Evolutionary conservation across 2,888 invertebrate species (phyloP).

Genomic region (Lapara coniferarum): DNA sequence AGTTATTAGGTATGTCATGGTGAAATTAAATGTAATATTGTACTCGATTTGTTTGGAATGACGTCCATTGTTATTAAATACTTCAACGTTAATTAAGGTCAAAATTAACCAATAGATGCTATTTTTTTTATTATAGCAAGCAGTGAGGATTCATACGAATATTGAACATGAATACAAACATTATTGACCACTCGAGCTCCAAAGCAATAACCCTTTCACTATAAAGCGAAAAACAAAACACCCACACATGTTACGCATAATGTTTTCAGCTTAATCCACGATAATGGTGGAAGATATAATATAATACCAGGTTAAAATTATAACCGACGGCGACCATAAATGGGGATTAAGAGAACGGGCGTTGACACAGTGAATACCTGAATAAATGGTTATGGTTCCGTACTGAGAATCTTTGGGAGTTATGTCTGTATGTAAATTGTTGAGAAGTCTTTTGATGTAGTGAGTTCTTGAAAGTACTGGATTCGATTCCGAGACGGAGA

Average conservation of each 20-base stretch:
- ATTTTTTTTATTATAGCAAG: no score
- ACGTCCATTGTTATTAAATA: no score
- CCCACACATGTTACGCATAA: conserved; percentile 58
- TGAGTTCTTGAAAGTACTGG: no score
- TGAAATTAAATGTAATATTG: no score
- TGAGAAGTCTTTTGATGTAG: neutral
- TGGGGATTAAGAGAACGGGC: conserved; percentile 61
- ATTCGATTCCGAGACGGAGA: no score
- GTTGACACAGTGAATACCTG: conserved; percentile 63
- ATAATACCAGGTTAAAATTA: conserved; percentile 72
- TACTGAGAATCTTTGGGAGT: conserved; percentile 7
- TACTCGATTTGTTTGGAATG: no score
- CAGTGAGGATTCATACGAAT: no score
- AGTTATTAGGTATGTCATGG: no score
- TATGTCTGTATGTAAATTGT: neutral
- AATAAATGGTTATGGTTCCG: conserved; percentile 38
- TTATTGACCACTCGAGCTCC: neutral
- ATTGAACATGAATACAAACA: neutral
- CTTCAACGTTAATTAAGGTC: no score
- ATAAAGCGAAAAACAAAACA: conserved; percentile 3
- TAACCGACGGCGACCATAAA: conserved; percentile 60
- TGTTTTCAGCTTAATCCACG: conserved; percentile 60
- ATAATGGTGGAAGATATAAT: conserved; percentile 66
- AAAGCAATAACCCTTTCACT: neutral
- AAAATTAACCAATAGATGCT: no score